Conservation (phyloP, 2,113 vertebrate genomes). For the Hymenochirus boettgeri region DNA sequence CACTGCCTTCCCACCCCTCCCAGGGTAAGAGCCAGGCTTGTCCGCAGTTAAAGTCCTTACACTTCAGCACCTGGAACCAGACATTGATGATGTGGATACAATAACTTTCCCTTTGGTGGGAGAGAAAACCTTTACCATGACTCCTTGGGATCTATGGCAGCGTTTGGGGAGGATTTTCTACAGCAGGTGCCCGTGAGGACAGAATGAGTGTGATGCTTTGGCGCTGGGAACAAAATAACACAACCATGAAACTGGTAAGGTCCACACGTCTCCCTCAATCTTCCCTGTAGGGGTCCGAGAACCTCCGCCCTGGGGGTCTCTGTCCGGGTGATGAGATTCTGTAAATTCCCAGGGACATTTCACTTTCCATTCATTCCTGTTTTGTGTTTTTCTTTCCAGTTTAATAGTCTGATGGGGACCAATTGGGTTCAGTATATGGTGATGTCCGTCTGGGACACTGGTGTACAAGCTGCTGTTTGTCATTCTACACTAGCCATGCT, state of each 20-base stretch:
- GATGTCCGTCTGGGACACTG: too few species aligned
- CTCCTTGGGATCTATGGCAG: not conserved
- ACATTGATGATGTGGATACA: too few species aligned
- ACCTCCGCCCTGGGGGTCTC: too few species aligned
- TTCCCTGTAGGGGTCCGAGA: too few species aligned
- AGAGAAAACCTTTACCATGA: not conserved
- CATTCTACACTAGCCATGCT: too few species aligned
- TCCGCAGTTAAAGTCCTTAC: slow-evolving; percentile 43
- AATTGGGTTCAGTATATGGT: too few species aligned
- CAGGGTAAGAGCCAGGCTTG: slow-evolving; percentile 54
- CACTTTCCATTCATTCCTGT: not conserved
- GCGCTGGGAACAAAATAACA: slow-evolving; percentile 84
- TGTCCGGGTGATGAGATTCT: too few species aligned
- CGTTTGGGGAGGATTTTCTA: slow-evolving; percentile 28
- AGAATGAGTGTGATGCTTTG: slow-evolving; percentile 84
- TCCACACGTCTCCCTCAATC: too few species aligned
- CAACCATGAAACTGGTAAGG: slow-evolving; percentile 93
- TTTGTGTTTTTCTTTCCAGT: not conserved
- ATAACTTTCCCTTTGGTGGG: too few species aligned
- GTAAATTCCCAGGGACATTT: not conserved
- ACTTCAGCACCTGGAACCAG: not conserved
- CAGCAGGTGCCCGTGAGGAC: slow-evolving; percentile 60
- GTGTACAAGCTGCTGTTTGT: too few species aligned
- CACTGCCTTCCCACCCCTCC: slow-evolving; percentile 50
- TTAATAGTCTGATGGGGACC: too few species aligned